Evolutionary conservation across 2,113 vertebrate genomes (phyloP), one percentile per base, ranked within the genome.

Genomic region (Ornithorhynchus anatinus): DNA sequence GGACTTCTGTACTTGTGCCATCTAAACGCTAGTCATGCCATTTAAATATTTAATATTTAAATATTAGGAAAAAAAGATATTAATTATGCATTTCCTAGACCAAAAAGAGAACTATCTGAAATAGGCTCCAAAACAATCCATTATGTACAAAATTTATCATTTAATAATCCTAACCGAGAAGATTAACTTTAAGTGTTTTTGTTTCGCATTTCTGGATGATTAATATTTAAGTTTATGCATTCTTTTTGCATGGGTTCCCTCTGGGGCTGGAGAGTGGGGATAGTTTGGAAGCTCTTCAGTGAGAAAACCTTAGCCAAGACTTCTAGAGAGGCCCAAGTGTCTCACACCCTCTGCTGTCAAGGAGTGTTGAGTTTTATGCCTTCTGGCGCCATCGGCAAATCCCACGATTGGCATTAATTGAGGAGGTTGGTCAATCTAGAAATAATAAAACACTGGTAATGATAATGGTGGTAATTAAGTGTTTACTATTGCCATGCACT

Each of bases 21-120:
- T 75, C 45, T 70, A 82, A 85, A 77, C 77, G 52, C 81, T 80
- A 85, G 76, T 82, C 59, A 59, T 65, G 43, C 60, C 59, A 67
- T 72, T 88, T 71, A 85, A 82, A 86, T 77, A 84, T 86, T 86
- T 38, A 73, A 88, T 59, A 27, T 58, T 0, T 2, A 40, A 54
- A 78, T 48, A 52, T 40, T 80, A 86, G 75, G 58, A 84, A 86
- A 45, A 38, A 80, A 71, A 79, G 9, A 43, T 17, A 80, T 84
- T 79, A 85, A 86, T 85, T 87, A 87, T 89, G 32, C 47, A 80
- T 86, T 59, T 81, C 48, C 52, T 85, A 56, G 54, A 59, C 54
- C 37, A 79, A 39, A 75, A 78, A 72, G 75, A 32, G 5, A 58
- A 72, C 8, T 15, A 52, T 20, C 67, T 79, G 58, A 64, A 69